Evolutionary conservation across 1,140 invertebrate genomes (phyloP), one percentile per base, ranked within the genome.

Genomic region (Sminthurides bifidus): DNA sequence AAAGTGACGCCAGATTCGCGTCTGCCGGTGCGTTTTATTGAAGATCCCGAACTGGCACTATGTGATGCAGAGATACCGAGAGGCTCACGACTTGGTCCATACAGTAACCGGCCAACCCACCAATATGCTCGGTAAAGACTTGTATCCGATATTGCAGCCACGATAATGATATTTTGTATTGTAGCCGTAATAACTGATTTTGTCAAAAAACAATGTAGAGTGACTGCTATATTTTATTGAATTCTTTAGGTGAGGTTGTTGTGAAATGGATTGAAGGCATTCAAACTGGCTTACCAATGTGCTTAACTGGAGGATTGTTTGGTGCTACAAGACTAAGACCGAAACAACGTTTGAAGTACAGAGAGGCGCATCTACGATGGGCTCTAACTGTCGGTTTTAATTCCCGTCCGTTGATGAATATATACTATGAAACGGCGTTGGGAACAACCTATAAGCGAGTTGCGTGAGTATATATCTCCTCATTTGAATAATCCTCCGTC

Each of bases 201-300:
- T 14, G 3, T 24, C 12, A 29, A 8, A 23, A 51, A 56, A 23
- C 19, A 35, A 23, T 46, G 43, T 43, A 37, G 35, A 17, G 26
- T 50, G 3, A 26, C 30, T 19, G 17, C 6, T 19, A 17, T 14
- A 15, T 40, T 30, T 4, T 40, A 37, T 30, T 21, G 10, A 23
- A 12, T 2, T 41, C 23, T 31, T 52, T 51, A 76, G 79, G 81
- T 44, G 84, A 93, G 77, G 90, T 96, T 17, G 81, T 86, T 6
- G 86, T 98, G 4, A 98, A 98, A 74, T 97, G 92, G 91, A 78
- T 98, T 52, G 95, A 98, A 79, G 92, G 81, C 6, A 79, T 97
- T 43, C 92, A 94, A 72, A 87, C 82, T 17, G 80, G 78, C 51
- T 70, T 95, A 27, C 91, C 92, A 1, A 93, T 95, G 90, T 93